phyloP scores from a whole-genome alignment of 2,797 vertebrate species.

The Hydrolagus colliei region DNA sequence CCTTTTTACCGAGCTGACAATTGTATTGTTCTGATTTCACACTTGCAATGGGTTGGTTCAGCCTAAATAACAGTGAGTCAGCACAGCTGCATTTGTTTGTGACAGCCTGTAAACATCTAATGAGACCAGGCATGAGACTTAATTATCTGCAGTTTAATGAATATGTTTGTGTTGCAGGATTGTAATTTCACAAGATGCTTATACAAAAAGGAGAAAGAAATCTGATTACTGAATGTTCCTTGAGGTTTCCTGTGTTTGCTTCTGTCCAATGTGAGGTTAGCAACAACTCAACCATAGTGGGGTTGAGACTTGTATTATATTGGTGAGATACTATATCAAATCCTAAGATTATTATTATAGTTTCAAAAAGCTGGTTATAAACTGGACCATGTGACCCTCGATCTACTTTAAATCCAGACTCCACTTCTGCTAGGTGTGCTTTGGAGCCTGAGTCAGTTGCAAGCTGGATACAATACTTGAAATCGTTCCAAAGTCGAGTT shows the following conservation, averaged over 20 bases:
- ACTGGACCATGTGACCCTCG: not conserved
- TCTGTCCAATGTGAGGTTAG: not conserved
- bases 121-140: not conserved
- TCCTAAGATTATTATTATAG: not conserved
- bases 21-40: no score
- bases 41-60: not conserved
- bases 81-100: not conserved
- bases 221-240: not conserved
- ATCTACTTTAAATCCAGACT: not conserved
- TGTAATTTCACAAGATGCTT: not conserved
- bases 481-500: not conserved
- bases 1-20: no score
- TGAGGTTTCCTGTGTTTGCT: not conserved
- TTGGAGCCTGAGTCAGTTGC: not conserved
- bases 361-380: not conserved
- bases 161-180: not conserved
- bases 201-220: not conserved
- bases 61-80: not conserved
- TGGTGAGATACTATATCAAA: no score
- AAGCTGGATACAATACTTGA: not conserved
- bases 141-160: conserved; percentile 3
- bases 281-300: no score
- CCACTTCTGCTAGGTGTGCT: not conserved
- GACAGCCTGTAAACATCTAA: not conserved
- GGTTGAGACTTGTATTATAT: no score